Percentiles rank a stretch among this genome's conserved stretches.
These are phyloP conservation scores for Barypeithes pellucidus DNA, from an alignment of 2,888 invertebrate species.

Conservation along the genomic window DNA sequence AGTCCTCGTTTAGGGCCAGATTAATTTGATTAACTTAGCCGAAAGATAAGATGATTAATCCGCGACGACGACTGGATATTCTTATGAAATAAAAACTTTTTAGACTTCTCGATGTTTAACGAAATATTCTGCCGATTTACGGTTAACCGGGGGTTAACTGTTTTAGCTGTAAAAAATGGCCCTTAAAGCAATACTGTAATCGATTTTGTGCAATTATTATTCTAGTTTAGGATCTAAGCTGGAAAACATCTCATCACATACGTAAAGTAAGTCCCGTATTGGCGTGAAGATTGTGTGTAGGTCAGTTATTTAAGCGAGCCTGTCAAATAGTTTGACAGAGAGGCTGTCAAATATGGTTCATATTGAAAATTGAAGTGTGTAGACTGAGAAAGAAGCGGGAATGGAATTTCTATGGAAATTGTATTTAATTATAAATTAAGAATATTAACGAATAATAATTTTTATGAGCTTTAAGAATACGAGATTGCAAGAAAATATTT, in stretches of 20 bases:
- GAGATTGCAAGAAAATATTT: too few species aligned
- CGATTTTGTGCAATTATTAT: slow-evolving; percentile 55
- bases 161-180: slow-evolving; percentile 14
- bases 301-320: slow-evolving; percentile 2
- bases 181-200: slow-evolving; percentile 50
- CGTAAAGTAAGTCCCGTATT: slow-evolving; percentile 23
- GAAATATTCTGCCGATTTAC: slow-evolving; percentile 13
- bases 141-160: slow-evolving; percentile 13
- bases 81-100: slow-evolving; percentile 6
- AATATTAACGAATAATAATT: too few species aligned
- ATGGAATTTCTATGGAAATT: too few species aligned
- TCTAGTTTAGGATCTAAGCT: slow-evolving; percentile 35
- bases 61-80: slow-evolving; percentile 4
- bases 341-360: slow-evolving; percentile 14
- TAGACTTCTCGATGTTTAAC: slow-evolving; percentile 13
- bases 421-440: too few species aligned
- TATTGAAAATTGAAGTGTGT: too few species aligned
- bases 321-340: slow-evolving; percentile 7
- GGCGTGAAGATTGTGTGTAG: slow-evolving; percentile 1
- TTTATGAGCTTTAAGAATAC: too few species aligned
- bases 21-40: background rate
- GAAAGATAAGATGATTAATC: slow-evolving; percentile 10
- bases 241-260: slow-evolving; percentile 22
- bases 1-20: slow-evolving; percentile 11
- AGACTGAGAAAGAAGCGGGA: too few species aligned